Base-by-base conservation (phyloP, 2,888 invertebrate species). In the Bombyx huttoni region DNA sequence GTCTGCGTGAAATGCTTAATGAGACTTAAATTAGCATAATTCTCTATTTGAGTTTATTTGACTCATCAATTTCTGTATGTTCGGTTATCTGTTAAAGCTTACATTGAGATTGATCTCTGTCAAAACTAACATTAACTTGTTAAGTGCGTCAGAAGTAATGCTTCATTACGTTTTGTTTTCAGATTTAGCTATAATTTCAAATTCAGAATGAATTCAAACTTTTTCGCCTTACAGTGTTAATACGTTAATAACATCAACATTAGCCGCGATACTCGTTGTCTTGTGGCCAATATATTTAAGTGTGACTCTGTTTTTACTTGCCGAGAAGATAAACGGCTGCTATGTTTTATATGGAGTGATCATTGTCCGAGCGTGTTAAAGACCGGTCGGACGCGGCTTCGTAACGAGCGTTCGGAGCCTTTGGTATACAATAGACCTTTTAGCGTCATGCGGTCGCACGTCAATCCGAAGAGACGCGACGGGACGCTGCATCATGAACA, bases 381-480 rank as follows among this genome's bases (percentile, higher is more conserved):
- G 86, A 85, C 86, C 84, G 87, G 86, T 86, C 70, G 75, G 76
- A 67, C 68, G 65, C 65, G 70, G 68, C 67, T 72, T 69, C 68
- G 74, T 87, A 86, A 87, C 85, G 86, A 87, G 85, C 79, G 68
- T 75, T 78, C 77, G 78, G 85, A 87, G 85, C 79, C 67, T 75
- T 78, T 78, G 78, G 87, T 84, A 87, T 88, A 88, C 88, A 88
- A 88, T 88, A 85, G 87, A 84, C 86, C 88, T 87, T 86, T 88
- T 88, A 88, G 81, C 81, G 88, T 88, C 88, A 86, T 73, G 75
- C 73, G 79, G 75, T 73, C 71, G 74, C 67, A 73, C 78, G 88
- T 88, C 88, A 88, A 86, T 88, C 88, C 40, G 74, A 68, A 58
- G 50, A 67, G 68, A 69, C 71, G 71, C 61, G 59, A 58, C 59